Evolutionary conservation across 2,888 invertebrate species (phyloP), one percentile per base, ranked within the genome.

Genomic region (Melinopterus prodromus): DNA sequence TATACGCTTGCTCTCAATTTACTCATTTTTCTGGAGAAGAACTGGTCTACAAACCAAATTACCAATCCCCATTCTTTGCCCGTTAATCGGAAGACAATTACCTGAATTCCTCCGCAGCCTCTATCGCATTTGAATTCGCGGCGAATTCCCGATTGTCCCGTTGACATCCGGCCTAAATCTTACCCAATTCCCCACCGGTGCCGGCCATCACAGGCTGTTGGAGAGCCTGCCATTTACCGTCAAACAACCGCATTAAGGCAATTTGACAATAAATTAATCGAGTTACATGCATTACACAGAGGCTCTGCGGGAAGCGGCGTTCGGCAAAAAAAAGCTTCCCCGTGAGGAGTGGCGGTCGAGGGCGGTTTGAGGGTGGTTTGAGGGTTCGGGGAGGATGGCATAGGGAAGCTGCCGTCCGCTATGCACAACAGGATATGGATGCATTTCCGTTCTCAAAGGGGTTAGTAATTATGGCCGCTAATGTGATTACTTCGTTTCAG

Each of bases 371-470:
- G 74, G 36, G 16, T 37, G 74, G 74, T 35, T 74, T 35, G 88
- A 87, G 85, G 82, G 84, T 87, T 87, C 87, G 87, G 82, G 79
- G 81, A 82, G 85, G 84, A 71, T 72, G 75, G 78, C 16, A 71
- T 78, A 80, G 81, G 53, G 53, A 53, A 35, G 35, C 74, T 81
- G 82, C 81, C 84, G 84, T 86, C 84, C 86, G 86, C 87, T 86
- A 87, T 87, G 87, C 87, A 88, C 88, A 89, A 89, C 92, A 92
- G 93, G 93, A 93, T 93, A 93, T 93, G 92, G 93, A 91, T 92
- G 92, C 92, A 93, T 93, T 93, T 93, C 93, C 93, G 92, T 91
- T 90, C 90, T 91, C 91, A 90, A 91, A 91, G 90, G 91, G 90
- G 90, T 90, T 89, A 90, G 91, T 91, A 92, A 93, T 93, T 92